Evolutionary conservation across 2,888 invertebrate genomes (phyloP).

Genomic region (Taphrorychus bicolor): DNA sequence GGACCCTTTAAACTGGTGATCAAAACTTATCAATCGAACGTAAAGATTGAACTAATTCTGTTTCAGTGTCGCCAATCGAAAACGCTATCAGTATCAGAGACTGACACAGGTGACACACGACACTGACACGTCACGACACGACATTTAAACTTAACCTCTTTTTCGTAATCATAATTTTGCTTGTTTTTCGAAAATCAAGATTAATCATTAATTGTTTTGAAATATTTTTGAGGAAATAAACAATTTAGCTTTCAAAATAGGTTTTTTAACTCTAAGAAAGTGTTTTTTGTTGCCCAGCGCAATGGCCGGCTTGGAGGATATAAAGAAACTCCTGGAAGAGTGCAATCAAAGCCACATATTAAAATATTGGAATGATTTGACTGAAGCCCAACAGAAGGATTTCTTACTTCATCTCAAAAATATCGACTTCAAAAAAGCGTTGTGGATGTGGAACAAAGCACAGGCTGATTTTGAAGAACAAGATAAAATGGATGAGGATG

Average conservation of each 20-base stretch:
- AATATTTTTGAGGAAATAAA: not conserved
- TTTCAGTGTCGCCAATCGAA: too few relatives aligned
- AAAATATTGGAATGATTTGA: slow-evolving; percentile 47
- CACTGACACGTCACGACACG: too few relatives aligned
- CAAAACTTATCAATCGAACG: too few relatives aligned
- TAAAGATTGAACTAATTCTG: too few relatives aligned
- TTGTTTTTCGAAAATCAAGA: too few relatives aligned
- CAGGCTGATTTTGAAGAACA: slow-evolving; percentile 23
- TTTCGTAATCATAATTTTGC: too few relatives aligned
- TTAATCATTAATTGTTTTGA: too few relatives aligned
- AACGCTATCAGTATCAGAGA: too few relatives aligned
- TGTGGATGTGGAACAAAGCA: slow-evolving; percentile 49
- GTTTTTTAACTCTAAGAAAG: slow-evolving; percentile 28
- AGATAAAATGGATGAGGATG: slow-evolving; percentile 18
- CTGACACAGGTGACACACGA: too few relatives aligned
- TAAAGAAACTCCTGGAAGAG: slow-evolving; percentile 42
- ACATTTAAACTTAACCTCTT: too few relatives aligned
- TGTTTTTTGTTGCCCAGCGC: slow-evolving; percentile 26
- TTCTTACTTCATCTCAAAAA: slow-evolving; percentile 45
- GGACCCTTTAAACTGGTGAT: too few relatives aligned
- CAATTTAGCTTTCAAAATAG: slow-evolving; percentile 28
- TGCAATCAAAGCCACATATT: slow-evolving; percentile 48
- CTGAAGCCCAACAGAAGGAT: slow-evolving; percentile 42
- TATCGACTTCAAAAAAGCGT: slow-evolving; percentile 52
- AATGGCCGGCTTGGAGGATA: slow-evolving; percentile 44